Base-by-base conservation (phyloP, 37 sponge, comb jelly and placozoan species). In the Lycopodina hypogea region DNA sequence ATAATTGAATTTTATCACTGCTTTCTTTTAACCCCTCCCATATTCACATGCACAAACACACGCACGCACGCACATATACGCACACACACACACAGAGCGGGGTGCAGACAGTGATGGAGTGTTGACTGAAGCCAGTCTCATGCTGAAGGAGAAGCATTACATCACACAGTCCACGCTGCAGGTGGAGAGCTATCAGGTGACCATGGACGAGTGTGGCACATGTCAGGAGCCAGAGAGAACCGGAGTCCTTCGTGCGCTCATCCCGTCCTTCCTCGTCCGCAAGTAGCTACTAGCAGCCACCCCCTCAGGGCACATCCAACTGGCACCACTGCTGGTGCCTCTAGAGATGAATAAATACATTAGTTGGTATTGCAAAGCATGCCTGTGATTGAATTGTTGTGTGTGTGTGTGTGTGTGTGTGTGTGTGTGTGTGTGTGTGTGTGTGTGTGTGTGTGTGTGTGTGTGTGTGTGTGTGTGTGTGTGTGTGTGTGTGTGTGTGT, bases 151-250 rank as follows among this genome's bases (percentile, higher is more conserved):
- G 14, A 69, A 82, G 36, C 72, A 90, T 60, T 23, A 74, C 62
- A 86, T 90, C 37, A 55, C 45, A 23, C 83, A 83, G 42, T 72
- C 76, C 56, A 90, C 91, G 4, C 55, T 90, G 21, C 91, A 90
- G 56, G 91, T 90, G 35, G 91, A 90, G 65, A 62, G 73, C 42
- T 74, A 73, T 74, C 59, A 76, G 11, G 39, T 22, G 2, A 41
- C 36, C 18, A 90, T 90, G 91, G 84, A 86, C 66, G 63, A 48
- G 34, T 90, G 90, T 59, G 36, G 56, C 0, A 79, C 71, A 2
- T 90, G 90, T 37, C 89, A 83, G 55, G 42, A 76, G 14, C 45
- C 42, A 78, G 64, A 67, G 33, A 66, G 38, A 37, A 22, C 63
- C 22, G 63, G 66, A 8, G 66, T 65, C 12, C 32, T 65, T 4